phyloP scores from a whole-genome alignment of 2,113 vertebrate genomes.

The Leptocoma aspasia region DNA sequence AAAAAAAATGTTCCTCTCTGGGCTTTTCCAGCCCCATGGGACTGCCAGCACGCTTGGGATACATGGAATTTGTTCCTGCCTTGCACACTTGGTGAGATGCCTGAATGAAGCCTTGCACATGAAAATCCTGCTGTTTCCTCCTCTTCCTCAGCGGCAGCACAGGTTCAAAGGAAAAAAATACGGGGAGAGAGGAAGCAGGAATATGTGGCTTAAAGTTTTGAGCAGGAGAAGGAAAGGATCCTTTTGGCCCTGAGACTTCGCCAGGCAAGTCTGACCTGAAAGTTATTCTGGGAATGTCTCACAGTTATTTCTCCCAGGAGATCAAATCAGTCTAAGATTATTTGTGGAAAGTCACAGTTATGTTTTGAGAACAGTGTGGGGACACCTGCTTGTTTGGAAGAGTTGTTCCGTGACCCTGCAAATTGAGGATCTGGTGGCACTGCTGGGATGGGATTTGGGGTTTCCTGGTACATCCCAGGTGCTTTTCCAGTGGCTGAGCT shows the following conservation, averaged over 20 bases:
- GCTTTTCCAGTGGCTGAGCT: neutral
- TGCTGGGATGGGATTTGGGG: neutral
- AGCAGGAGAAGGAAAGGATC: neutral
- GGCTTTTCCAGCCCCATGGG: neutral
- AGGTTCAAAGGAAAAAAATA: neutral
- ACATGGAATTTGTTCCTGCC: neutral
- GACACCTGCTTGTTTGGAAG: neutral
- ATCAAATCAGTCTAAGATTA: neutral
- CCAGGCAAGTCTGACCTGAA: neutral
- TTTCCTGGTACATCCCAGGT: neutral
- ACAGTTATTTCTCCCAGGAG: neutral
- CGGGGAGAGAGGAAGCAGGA: neutral
- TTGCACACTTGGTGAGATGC: neutral
- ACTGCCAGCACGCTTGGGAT: neutral
- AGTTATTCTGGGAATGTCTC: neutral
- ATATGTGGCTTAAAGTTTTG: neutral
- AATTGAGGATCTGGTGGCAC: neutral
- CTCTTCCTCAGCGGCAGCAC: neutral
- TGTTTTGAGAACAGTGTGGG: neutral
- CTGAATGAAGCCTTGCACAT: neutral
- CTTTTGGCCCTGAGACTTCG: neutral
- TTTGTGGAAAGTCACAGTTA: neutral
- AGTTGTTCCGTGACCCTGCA: neutral
- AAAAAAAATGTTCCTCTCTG: neutral
- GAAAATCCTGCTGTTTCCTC: neutral